phyloP scores from a whole-genome alignment of 2,113 vertebrate species.

The Cephalopholis sonnerati region DNA sequence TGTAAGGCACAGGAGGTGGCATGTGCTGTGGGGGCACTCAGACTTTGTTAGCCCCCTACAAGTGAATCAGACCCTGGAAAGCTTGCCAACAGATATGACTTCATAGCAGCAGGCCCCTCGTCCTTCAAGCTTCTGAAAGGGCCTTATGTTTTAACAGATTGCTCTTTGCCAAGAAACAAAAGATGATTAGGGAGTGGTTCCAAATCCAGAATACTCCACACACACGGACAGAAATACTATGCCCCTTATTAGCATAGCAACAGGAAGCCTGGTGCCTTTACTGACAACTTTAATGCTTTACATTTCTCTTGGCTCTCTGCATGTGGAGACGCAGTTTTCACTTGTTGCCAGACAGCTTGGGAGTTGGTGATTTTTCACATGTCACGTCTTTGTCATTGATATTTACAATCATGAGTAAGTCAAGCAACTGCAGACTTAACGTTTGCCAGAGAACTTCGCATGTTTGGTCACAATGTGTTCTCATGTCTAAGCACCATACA shows the following conservation, averaged over 20 bases:
- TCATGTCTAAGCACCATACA: constrained; percentile 13
- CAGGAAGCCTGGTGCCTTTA: constrained; percentile 51
- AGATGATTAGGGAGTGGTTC: constrained; percentile 76
- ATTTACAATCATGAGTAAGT: constrained; percentile 23
- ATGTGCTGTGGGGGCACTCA: constrained; percentile 52
- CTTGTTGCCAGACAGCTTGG: constrained; percentile 14
- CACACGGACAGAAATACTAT: constrained; percentile 53
- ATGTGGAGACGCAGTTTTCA: constrained; percentile 18
- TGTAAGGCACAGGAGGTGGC: constrained; percentile 57
- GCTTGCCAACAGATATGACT: constrained; percentile 82
- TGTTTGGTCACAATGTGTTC: background rate
- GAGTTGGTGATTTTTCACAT: constrained; percentile 23
- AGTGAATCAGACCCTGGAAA: constrained; percentile 62
- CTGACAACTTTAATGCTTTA: constrained; percentile 40
- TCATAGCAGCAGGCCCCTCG: constrained; percentile 70
- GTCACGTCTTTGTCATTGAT: constrained; percentile 25
- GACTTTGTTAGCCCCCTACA: constrained; percentile 50
- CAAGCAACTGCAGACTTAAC: constrained; percentile 15
- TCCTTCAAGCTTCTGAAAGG: constrained; percentile 74
- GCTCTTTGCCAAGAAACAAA: constrained; percentile 79
- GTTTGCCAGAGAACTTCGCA: constrained; percentile 24
- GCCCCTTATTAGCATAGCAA: constrained; percentile 57
- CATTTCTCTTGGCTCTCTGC: constrained; percentile 32
- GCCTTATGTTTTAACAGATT: constrained; percentile 78
- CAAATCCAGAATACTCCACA: constrained; percentile 67